Evolutionary conservation across 2,113 vertebrate species (phyloP), one percentile per base, ranked within the genome.

Genomic region (Entelurus aequoreus): DNA sequence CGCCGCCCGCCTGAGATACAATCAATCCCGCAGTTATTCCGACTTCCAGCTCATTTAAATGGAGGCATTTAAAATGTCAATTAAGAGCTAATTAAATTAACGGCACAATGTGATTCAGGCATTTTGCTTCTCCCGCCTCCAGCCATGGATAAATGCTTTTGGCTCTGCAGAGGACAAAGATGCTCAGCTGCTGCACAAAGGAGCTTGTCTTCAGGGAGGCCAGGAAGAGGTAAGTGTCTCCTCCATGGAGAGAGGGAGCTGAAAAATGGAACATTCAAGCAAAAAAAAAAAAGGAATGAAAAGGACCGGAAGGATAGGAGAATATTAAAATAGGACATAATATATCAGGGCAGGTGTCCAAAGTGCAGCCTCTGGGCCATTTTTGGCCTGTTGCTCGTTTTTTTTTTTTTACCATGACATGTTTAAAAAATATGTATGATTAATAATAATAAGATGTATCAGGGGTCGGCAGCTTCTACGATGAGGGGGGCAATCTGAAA

Each of bases 71-170:
- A 78, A 87, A 87, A 83, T 81, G 79, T 80, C 85, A 85, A 80
- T 87, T 85, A 84, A 71, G 66, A 79, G 74, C 71, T 77, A 84
- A 87, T 84, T 85, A 76, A 81, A 84, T 79, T 78, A 85, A 84
- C 74, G 72, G 81, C 74, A 82, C 70, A 79, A 80, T 77, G 79
- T 71, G 72, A 82, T 79, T 84, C 72, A 76, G 81, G 63, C 60
- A 65, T 73, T 78, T 81, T 9, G 37, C 76, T 80, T 66, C 63
- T 77, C 76, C 80, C 6, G 74, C 83, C 81, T 61, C 60, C 63
- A 82, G 79, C 77, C 13, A 71, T 61, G 65, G 64, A 70, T 68
- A 74, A 79, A 83, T 78, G 73, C 71, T 81, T 69, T 73, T 10
- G 6, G 65, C 77, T 73, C 60, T 52, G 58, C 71, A 77, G 69